Conservation (phyloP, 53 echinoderm and acorn worm genomes). For the Stichopus horrens region DNA sequence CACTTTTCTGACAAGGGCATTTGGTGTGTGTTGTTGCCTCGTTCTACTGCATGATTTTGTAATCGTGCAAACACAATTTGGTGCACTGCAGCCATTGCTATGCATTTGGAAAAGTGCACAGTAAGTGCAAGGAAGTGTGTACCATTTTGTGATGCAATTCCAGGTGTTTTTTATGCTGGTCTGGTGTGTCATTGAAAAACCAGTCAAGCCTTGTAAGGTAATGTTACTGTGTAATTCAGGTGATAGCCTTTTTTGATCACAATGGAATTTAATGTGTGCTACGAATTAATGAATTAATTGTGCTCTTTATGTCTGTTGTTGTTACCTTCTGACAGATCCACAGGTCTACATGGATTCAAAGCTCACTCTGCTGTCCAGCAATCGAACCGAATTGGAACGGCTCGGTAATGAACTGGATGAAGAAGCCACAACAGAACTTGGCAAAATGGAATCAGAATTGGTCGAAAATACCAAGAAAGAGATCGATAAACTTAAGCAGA, state of each 20-base stretch:
- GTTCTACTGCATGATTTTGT: too few species aligned
- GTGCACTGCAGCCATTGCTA: too few species aligned
- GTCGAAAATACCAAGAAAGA: constrained; percentile 64
- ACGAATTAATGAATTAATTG: background rate
- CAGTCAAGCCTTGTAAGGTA: too few species aligned
- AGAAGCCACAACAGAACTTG: constrained; percentile 73
- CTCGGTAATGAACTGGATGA: constrained; percentile 69
- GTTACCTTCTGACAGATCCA: constrained; percentile 44
- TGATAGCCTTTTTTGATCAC: background rate
- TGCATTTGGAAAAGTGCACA: too few species aligned
- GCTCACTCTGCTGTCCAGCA: constrained; percentile 52
- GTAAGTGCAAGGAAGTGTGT: too few species aligned
- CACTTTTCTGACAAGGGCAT: too few species aligned
- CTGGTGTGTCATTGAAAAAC: too few species aligned
- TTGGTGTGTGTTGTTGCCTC: too few species aligned
- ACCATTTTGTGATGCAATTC: too few species aligned
- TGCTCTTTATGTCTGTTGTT: background rate
- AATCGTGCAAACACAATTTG: too few species aligned
- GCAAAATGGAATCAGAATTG: constrained; percentile 65
- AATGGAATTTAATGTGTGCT: background rate
- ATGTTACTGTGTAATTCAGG: too few species aligned
- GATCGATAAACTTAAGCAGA: constrained; percentile 57
- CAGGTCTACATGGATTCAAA: constrained; percentile 77
- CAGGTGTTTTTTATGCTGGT: too few species aligned
- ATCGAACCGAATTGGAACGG: constrained; percentile 66